Evolutionary conservation across 1,140 invertebrate species (phyloP).

Genomic region (Panagrolaimus sp.): DNA sequence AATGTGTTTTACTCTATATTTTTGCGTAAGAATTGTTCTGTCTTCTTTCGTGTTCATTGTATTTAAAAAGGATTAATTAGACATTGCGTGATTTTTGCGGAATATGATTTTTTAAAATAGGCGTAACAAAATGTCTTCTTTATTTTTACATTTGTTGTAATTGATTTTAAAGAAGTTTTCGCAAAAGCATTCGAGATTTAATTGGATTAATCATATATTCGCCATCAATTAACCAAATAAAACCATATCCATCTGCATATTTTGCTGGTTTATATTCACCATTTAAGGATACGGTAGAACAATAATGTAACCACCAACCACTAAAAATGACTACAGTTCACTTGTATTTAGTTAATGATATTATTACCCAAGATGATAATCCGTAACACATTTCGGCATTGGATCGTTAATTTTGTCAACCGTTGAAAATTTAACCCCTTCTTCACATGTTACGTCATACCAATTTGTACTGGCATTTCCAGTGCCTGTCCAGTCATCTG

Average conservation of each 20-base stretch:
- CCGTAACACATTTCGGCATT: constrained; percentile 14
- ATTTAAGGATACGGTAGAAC: constrained; percentile 22
- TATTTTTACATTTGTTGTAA: too few relatives aligned
- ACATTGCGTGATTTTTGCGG: too few relatives aligned
- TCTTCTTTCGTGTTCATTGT: too few relatives aligned
- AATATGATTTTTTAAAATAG: too few relatives aligned
- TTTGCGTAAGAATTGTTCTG: too few relatives aligned
- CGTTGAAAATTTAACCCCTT: constrained; percentile 24
- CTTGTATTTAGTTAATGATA: background rate
- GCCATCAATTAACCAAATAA: constrained; percentile 20
- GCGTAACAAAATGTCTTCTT: too few relatives aligned
- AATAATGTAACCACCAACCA: constrained; percentile 34
- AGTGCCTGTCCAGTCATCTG: background rate
- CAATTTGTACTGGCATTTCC: constrained; percentile 28
- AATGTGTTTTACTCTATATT: too few relatives aligned
- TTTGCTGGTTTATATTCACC: constrained; percentile 25
- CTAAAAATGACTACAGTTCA: constrained; percentile 21
- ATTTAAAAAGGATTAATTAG: too few relatives aligned
- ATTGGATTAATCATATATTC: constrained; percentile 19
- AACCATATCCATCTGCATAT: constrained; percentile 23
- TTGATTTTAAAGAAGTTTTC: too few relatives aligned
- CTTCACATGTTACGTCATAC: constrained; percentile 30
- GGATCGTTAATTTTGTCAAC: constrained; percentile 30
- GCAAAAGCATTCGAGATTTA: constrained; percentile 6
- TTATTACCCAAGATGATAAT: constrained; percentile 25